Conservation (phyloP, 2,888 invertebrate species). For the Polietes domitor region DNA sequence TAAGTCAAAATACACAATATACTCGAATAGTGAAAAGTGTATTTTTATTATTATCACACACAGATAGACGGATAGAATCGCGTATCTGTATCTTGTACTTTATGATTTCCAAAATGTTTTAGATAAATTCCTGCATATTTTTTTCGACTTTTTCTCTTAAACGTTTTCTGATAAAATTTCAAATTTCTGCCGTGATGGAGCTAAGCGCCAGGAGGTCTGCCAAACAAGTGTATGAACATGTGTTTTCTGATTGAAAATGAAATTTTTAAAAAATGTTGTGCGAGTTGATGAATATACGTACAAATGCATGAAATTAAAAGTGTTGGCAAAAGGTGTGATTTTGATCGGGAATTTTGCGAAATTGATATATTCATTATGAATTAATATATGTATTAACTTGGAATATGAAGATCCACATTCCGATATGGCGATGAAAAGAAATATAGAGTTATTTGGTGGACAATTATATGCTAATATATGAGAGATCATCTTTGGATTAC, state of each 20-base stretch:
- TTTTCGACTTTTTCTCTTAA: background rate
- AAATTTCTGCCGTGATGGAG: background rate
- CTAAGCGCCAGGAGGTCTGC: slow-evolving; percentile 20
- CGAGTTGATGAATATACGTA: background rate
- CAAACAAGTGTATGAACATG: background rate
- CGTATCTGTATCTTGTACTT: background rate
- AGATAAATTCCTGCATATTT: background rate
- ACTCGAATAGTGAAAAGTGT: background rate
- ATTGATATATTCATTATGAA: too few species aligned
- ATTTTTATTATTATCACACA: background rate
- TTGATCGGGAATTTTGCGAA: too few species aligned
- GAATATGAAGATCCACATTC: too few species aligned
- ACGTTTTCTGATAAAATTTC: background rate
- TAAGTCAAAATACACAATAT: background rate
- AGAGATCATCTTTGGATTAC: too few species aligned
- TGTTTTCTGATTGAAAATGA: background rate
- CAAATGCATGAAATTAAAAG: background rate
- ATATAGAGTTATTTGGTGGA: too few species aligned
- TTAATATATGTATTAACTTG: background rate
- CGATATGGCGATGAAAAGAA: too few species aligned
- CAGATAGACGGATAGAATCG: background rate
- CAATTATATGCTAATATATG: too few species aligned
- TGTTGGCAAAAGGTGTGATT: background rate
- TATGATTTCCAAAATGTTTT: background rate
- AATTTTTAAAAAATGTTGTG: background rate